phyloP scores from a whole-genome alignment of 1,140 invertebrate species.

The Drosophila albomicans region DNA sequence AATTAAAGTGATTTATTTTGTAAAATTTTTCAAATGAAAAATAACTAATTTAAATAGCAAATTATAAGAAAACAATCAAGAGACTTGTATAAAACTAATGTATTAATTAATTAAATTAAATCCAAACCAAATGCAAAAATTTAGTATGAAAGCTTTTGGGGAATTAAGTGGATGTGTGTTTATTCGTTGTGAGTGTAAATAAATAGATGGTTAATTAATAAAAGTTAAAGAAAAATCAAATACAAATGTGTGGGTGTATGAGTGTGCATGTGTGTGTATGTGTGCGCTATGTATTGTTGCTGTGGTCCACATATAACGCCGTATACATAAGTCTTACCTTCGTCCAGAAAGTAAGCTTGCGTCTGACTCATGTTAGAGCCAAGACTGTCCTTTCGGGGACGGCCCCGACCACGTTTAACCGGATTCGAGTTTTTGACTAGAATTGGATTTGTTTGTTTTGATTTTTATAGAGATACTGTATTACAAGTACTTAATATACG shows the following conservation, averaged over 20 bases:
- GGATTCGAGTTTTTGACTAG: conserved; percentile 84
- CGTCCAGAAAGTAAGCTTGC: conserved; percentile 86
- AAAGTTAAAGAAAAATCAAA: not conserved
- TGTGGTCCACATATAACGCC: conserved; percentile 51
- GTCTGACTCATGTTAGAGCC: conserved; percentile 83
- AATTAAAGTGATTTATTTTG: conserved; percentile 9
- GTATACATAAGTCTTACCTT: conserved; percentile 85
- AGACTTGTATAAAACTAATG: not conserved
- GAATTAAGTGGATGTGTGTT: not conserved
- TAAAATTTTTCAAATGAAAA: not conserved
- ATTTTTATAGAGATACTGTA: not conserved
- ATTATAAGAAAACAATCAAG: not conserved
- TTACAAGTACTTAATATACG: conserved; percentile 22
- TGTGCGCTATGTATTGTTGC: conserved; percentile 32
- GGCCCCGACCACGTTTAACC: conserved; percentile 86
- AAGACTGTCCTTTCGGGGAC: conserved; percentile 86
- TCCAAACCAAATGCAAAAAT: conserved; percentile 46
- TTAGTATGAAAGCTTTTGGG: conserved; percentile 45
- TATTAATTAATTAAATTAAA: conserved; percentile 16
- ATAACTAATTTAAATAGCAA: not conserved
- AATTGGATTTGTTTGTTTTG: conserved; percentile 43
- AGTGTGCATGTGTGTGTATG: conserved; percentile 9
- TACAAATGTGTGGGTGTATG: not conserved
- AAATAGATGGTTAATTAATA: not conserved
- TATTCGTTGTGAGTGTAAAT: conserved; percentile 1